Evolutionary conservation across 2,888 invertebrate species (phyloP).

Genomic region (Ochropleura plecta): DNA sequence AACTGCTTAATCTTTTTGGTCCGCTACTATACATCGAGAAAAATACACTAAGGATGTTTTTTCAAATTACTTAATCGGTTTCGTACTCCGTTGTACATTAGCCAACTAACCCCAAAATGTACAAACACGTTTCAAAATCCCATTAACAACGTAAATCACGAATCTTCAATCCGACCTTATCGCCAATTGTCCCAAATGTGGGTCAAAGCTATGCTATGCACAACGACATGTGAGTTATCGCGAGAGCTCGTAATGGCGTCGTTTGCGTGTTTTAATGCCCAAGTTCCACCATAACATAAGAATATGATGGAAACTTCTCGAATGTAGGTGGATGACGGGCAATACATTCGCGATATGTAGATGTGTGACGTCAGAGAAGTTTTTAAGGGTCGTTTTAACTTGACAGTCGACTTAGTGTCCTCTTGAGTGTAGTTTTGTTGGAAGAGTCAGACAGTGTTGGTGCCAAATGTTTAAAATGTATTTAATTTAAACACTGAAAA

Average conservation of each 20-base stretch:
- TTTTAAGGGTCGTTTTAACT: slow-evolving; percentile 45
- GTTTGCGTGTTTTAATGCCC: slow-evolving; percentile 67
- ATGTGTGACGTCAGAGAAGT: slow-evolving; percentile 51
- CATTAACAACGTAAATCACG: slow-evolving; percentile 34
- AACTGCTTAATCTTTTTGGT: background rate
- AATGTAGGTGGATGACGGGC: slow-evolving; percentile 58
- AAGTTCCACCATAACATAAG: slow-evolving; percentile 65
- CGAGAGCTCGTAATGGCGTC: slow-evolving; percentile 51
- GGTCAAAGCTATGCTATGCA: slow-evolving; percentile 55
- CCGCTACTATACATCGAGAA: background rate
- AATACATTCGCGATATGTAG: slow-evolving; percentile 61
- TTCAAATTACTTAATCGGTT: background rate
- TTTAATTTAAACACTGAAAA: background rate
- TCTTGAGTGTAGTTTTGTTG: slow-evolving; percentile 29
- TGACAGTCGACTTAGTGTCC: slow-evolving; percentile 17
- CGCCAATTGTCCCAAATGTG: slow-evolving; percentile 56
- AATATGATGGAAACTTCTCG: slow-evolving; percentile 65
- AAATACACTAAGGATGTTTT: background rate
- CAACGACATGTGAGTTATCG: slow-evolving; percentile 59
- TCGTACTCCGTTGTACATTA: no score
- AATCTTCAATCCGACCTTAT: slow-evolving; percentile 49
- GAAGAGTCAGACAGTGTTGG: background rate
- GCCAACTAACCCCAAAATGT: background rate
- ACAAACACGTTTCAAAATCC: slow-evolving; percentile 23
- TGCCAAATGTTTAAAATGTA: slow-evolving; percentile 18